Conservation (phyloP, 2,888 invertebrate genomes). For the Lasioglossum calceatum region DNA sequence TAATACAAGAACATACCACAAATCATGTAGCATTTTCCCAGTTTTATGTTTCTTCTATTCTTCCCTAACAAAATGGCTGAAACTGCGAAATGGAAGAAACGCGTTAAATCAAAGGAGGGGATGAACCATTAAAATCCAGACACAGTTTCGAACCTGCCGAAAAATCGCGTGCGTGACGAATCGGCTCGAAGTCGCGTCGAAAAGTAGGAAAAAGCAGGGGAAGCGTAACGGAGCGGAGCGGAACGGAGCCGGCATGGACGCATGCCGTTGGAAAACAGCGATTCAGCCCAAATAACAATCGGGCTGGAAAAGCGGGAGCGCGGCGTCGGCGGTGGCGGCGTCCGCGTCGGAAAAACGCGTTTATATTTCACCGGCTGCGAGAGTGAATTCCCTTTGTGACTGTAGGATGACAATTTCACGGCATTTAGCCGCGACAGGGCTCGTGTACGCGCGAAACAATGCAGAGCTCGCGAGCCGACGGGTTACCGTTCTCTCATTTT, state of each 20-base stretch:
- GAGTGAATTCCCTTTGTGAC: slow-evolving; percentile 82
- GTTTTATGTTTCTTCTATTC: neutral
- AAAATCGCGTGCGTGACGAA: neutral
- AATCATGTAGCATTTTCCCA: no score
- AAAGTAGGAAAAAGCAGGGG: slow-evolving; percentile 39
- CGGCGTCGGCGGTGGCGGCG: neutral
- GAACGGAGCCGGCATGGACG: neutral
- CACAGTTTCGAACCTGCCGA: neutral
- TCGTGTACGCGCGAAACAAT: slow-evolving; percentile 77
- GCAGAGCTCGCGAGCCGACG: slow-evolving; percentile 72
- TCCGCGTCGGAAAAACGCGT: slow-evolving; percentile 75
- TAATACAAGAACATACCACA: neutral
- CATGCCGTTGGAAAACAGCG: slow-evolving; percentile 63
- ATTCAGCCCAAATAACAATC: slow-evolving; percentile 79
- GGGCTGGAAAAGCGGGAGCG: slow-evolving; percentile 74
- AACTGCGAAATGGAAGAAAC: no score
- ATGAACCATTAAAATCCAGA: neutral
- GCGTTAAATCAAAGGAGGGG: no score
- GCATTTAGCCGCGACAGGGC: slow-evolving; percentile 81
- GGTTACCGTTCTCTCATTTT: slow-evolving; percentile 58
- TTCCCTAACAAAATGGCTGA: no score
- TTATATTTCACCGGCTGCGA: slow-evolving; percentile 80
- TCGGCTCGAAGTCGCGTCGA: neutral
- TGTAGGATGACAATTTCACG: slow-evolving; percentile 83
- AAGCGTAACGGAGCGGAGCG: slow-evolving; percentile 31